phyloP scores from a whole-genome alignment of 92 coral and sea anemone genomes.

The Metridium senile region DNA sequence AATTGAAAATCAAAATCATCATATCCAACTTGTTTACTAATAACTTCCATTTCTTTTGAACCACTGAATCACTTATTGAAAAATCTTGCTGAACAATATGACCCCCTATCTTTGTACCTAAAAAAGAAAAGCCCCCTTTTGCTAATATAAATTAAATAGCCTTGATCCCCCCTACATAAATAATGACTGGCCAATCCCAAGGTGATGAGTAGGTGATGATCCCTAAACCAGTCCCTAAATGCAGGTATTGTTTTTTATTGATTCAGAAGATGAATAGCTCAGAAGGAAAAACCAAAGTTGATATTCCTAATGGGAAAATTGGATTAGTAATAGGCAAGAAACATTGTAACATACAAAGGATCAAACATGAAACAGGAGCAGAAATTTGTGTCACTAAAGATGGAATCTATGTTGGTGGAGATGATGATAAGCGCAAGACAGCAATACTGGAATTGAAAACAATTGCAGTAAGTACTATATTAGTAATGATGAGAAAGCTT shows the following conservation, averaged over 20 bases:
- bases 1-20: too few species aligned
- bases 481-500: background rate
- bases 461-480: background rate
- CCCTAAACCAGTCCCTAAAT: too few species aligned
- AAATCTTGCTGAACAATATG: too few species aligned
- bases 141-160: too few species aligned
- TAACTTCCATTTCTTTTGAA: too few species aligned
- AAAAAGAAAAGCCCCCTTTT: too few species aligned
- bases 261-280: background rate
- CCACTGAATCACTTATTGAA: too few species aligned
- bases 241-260: background rate
- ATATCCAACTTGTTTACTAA: too few species aligned
- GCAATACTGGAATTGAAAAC: background rate
- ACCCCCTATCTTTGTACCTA: too few species aligned
- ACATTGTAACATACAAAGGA: background rate
- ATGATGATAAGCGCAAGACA: background rate
- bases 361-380: background rate
- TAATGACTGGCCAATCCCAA: too few species aligned
- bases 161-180: too few species aligned
- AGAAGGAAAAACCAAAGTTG: constrained; percentile 24
- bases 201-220: too few species aligned
- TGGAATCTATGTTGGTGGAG: background rate
- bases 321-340: background rate
- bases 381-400: background rate
- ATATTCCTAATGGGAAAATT: background rate